Conservation (phyloP, 2,888 invertebrate genomes). For the Chrysomela aeneicollis region DNA sequence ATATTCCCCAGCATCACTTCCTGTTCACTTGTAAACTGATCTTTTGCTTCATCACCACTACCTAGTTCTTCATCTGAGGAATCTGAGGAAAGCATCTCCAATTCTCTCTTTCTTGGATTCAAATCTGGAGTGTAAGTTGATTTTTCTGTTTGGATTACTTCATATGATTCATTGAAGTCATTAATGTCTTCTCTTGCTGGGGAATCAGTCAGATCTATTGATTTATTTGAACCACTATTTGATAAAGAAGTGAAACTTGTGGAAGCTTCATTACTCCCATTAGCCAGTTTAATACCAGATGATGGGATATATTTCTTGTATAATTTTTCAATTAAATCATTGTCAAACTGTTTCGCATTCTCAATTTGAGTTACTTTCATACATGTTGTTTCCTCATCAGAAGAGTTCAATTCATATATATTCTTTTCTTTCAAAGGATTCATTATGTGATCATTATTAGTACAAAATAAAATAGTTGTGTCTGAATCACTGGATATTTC, state of each 20-base stretch:
- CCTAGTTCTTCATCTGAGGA: not conserved
- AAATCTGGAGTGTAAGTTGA: not conserved
- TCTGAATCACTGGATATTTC: constrained; percentile 1
- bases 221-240: not conserved
- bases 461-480: not conserved
- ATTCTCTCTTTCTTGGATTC: not conserved
- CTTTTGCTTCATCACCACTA: not conserved
- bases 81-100: not conserved
- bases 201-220: not conserved
- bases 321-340: not conserved
- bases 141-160: not conserved
- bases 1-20: not conserved
- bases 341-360: not conserved
- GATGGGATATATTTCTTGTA: not conserved
- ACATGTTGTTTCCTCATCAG: not conserved
- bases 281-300: not conserved
- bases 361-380: not conserved
- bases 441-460: not conserved
- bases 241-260: not conserved
- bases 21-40: not conserved
- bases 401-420: not conserved
- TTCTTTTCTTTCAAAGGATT: not conserved
- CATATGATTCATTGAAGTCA: not conserved
- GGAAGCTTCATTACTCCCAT: not conserved
- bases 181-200: not conserved